These are phyloP conservation scores for Embiotoca jacksoni DNA, from an alignment of 2,113 vertebrate species.

Conservation along the genomic window DNA sequence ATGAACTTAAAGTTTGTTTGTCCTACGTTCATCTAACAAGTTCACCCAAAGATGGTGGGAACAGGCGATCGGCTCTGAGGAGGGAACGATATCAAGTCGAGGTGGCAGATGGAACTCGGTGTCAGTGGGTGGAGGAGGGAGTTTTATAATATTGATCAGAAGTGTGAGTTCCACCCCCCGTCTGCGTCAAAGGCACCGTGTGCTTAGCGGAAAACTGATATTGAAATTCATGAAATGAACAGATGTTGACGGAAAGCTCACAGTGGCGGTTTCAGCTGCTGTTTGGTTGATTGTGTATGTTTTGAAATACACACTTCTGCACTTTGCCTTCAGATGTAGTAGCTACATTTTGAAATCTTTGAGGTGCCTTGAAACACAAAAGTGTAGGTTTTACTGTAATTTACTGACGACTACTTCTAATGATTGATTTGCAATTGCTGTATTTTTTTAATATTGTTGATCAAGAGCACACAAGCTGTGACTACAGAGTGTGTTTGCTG, in stretches of 20 bases:
- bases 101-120: slow-evolving; percentile 19
- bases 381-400: slow-evolving; percentile 38
- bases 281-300: slow-evolving; percentile 29
- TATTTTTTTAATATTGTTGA: slow-evolving; percentile 33
- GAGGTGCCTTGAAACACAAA: slow-evolving; percentile 14
- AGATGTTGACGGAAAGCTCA: slow-evolving; percentile 17
- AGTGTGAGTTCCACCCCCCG: background rate
- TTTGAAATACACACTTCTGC: slow-evolving; percentile 17
- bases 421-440: slow-evolving; percentile 34
- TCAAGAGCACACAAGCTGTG: slow-evolving; percentile 32
- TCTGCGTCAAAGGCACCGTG: background rate
- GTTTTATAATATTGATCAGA: slow-evolving; percentile 7
- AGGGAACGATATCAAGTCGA: slow-evolving; percentile 24
- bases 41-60: slow-evolving; percentile 4
- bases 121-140: slow-evolving; percentile 13
- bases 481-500: slow-evolving; percentile 24
- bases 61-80: too few species aligned
- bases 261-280: slow-evolving; percentile 39
- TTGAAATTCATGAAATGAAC: slow-evolving; percentile 34
- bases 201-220: slow-evolving; percentile 38
- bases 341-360: background rate
- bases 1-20: too few species aligned
- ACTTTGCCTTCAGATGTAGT: slow-evolving; percentile 16
- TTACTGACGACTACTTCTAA: slow-evolving; percentile 17
- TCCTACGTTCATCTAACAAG: background rate